phyloP scores from a whole-genome alignment of 2,113 vertebrate genomes.

The Coracopsis vasa region DNA sequence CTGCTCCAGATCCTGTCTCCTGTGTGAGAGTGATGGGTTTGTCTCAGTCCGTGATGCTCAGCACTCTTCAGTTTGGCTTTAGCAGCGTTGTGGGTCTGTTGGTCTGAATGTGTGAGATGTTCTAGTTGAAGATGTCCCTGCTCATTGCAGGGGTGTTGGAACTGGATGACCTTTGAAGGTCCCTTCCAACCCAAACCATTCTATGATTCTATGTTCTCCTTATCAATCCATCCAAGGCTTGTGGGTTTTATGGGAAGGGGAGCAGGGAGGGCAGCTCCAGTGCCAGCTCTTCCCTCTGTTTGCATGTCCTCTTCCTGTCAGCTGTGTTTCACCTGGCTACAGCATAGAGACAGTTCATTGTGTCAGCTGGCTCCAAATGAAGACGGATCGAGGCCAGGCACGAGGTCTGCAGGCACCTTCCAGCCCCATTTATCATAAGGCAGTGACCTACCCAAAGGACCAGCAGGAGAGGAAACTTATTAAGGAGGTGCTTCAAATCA shows the following conservation, averaged over 20 bases:
- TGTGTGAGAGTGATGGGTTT: fast-evolving
- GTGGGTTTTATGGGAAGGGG: background rate
- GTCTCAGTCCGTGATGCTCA: background rate
- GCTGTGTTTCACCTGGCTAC: background rate
- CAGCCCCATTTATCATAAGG: constrained; percentile 35
- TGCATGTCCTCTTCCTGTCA: background rate
- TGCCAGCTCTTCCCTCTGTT: background rate
- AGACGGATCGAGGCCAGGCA: constrained; percentile 26
- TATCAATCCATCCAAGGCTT: fast-evolving
- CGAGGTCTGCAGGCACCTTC: constrained; percentile 28
- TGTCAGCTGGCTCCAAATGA: constrained; percentile 35
- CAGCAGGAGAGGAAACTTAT: constrained; percentile 11
- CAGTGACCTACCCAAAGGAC: constrained; percentile 31
- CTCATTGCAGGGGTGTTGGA: background rate
- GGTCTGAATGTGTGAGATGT: fast-evolving
- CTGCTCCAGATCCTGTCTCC: background rate
- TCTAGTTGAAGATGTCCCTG: background rate
- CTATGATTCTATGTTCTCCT: background rate
- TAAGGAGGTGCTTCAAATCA: constrained; percentile 47
- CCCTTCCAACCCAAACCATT: background rate
- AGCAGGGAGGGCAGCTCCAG: background rate
- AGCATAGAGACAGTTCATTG: background rate
- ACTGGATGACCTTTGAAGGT: background rate
- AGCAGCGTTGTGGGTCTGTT: fast-evolving
- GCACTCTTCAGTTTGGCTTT: background rate